A percentile compares a stretch with the other conserved stretches of the same genome.
These are phyloP conservation scores for Aquatica leii DNA, from an alignment of 2,888 invertebrate genomes.

Conservation along the genomic window DNA sequence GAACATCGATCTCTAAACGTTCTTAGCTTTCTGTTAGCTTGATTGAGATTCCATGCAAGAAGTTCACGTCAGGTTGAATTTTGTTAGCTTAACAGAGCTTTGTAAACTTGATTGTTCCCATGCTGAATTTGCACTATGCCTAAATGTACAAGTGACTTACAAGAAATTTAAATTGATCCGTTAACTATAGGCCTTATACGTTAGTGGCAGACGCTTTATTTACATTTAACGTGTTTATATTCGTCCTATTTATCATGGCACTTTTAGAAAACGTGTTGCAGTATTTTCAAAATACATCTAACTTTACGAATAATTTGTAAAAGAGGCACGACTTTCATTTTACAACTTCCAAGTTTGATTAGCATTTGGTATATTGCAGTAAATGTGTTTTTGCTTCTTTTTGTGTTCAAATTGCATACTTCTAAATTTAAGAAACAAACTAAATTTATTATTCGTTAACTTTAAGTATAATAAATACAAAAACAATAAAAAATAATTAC, in stretches of 20 bases:
- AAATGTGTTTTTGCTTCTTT: slow-evolving; percentile 17
- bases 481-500: too few species aligned
- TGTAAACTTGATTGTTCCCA: slow-evolving; percentile 34
- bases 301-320: slow-evolving; percentile 23
- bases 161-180: not conserved
- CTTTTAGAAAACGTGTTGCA: not conserved
- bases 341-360: slow-evolving; percentile 25
- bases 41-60: slow-evolving; percentile 33
- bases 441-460: too few species aligned
- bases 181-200: not conserved
- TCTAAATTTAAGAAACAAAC: too few species aligned
- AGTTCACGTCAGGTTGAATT: slow-evolving; percentile 32
- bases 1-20: slow-evolving; percentile 29
- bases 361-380: slow-evolving; percentile 26
- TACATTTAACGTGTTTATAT: not conserved
- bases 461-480: too few species aligned
- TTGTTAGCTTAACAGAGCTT: slow-evolving; percentile 36
- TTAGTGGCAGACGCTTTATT: not conserved
- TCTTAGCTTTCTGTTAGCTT: slow-evolving; percentile 27
- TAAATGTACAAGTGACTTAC: slow-evolving; percentile 4
- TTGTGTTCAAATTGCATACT: too few species aligned
- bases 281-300: slow-evolving; percentile 16
- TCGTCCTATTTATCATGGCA: not conserved
- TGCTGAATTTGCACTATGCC: slow-evolving; percentile 26
- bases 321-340: slow-evolving; percentile 29